phyloP scores from a whole-genome alignment of 2,888 invertebrate genomes.

The Polymixis lichenea region DNA sequence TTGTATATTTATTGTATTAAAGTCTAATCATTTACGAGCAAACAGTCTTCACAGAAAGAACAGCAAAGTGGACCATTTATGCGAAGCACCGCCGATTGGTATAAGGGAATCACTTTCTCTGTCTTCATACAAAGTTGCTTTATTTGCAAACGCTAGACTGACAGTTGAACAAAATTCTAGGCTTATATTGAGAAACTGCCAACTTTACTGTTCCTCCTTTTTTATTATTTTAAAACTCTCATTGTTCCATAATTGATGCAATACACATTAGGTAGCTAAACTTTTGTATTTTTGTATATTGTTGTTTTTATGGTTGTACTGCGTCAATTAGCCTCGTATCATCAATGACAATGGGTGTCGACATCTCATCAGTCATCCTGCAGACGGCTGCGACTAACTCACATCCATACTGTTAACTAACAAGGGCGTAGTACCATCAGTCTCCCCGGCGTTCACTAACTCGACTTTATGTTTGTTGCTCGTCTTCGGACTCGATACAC shows the following conservation, averaged over 20 bases:
- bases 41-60: constrained; percentile 77
- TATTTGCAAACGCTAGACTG: constrained; percentile 56
- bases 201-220: constrained; percentile 82
- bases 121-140: constrained; percentile 55
- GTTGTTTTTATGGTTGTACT: constrained; percentile 73
- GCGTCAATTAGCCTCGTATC: constrained; percentile 80
- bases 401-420: constrained; percentile 82
- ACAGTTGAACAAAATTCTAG: constrained; percentile 59
- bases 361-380: constrained; percentile 72
- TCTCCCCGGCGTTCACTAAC: constrained; percentile 83
- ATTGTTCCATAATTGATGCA: constrained; percentile 74
- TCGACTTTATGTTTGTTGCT: constrained; percentile 82
- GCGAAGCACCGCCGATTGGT: constrained; percentile 67
- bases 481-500: constrained; percentile 78
- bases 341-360: constrained; percentile 77
- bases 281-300: constrained; percentile 66
- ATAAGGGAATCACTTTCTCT: constrained; percentile 65
- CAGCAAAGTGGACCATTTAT: constrained; percentile 76
- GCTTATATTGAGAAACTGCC: constrained; percentile 53
- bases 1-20: constrained; percentile 59
- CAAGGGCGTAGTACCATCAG: constrained; percentile 82
- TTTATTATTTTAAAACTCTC: constrained; percentile 68
- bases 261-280: constrained; percentile 71
- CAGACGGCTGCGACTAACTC: constrained; percentile 80
- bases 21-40: constrained; percentile 69